phyloP scores from a whole-genome alignment of 2,113 vertebrate genomes.

The Oxyruncus cristatus region DNA sequence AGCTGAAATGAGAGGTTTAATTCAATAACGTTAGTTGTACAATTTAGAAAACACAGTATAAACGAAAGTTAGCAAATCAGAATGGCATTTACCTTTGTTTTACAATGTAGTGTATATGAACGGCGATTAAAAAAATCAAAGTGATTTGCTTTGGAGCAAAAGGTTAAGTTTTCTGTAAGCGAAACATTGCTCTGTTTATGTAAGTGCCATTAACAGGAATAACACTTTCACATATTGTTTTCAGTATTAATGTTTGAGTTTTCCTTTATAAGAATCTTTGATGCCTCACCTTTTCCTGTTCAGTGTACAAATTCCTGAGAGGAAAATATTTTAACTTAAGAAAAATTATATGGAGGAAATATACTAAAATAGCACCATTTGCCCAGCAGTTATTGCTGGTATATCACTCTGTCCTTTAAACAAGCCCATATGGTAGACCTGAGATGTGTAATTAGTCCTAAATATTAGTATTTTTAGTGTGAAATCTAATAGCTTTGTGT shows the following conservation, averaged over 20 bases:
- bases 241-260: conserved; percentile 43
- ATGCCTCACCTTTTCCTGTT: conserved; percentile 58
- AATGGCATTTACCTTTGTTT: not conserved
- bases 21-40: not conserved
- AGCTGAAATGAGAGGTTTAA: not conserved
- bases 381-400: not conserved
- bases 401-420: not conserved
- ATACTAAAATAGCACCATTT: conserved; percentile 19
- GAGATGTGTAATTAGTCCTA: not conserved
- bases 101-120: not conserved
- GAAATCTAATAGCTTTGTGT: not conserved
- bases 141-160: conserved; percentile 30
- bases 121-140: not conserved
- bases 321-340: conserved; percentile 53
- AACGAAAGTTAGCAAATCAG: not conserved
- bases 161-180: conserved; percentile 56
- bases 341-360: conserved; percentile 39
- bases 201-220: conserved; percentile 33
- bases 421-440: not conserved
- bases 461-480: not conserved
- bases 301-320: conserved; percentile 15
- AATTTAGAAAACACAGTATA: not conserved
- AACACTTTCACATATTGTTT: conserved; percentile 51
- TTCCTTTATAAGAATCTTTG: conserved; percentile 35
- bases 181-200: conserved; percentile 11